A percentile compares a stretch with the other conserved stretches of the same genome.
Evolutionary conservation across 30 jellyfish, hydroid and myxozoan species (phyloP).

Genomic region (Haliclystus octoradiatus): DNA sequence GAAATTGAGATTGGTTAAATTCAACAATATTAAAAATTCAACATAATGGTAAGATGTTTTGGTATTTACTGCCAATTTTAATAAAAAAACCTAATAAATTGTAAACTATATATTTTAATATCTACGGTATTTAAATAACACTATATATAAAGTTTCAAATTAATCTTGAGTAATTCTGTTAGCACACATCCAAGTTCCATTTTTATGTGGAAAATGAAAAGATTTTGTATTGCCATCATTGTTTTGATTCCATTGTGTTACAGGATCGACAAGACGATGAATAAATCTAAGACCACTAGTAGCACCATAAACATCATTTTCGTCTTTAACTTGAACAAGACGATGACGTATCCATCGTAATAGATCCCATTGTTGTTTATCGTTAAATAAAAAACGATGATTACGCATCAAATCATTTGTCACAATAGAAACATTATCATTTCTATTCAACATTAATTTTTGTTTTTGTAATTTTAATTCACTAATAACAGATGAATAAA

Average conservation of each 20-base stretch:
- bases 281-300: not conserved
- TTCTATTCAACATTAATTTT: not conserved
- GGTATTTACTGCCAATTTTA: no score
- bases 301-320: not conserved
- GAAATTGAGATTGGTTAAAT: no score
- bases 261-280: not conserved
- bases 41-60: no score
- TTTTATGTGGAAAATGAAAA: not conserved
- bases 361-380: constrained; percentile 20
- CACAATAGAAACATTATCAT: constrained; percentile 3
- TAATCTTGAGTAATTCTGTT: no score
- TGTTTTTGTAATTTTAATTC: not conserved
- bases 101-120: no score
- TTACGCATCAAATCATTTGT: constrained; percentile 41
- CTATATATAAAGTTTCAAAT: no score
- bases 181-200: not conserved
- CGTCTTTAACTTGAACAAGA: not conserved
- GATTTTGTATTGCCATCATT: no score
- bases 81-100: no score
- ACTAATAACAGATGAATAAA: constrained; percentile 8
- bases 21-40: no score
- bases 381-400: constrained; percentile 9
- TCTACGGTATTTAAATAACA: no score
- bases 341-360: constrained; percentile 29
- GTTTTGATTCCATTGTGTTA: not conserved